Conservation (phyloP, 2,797 vertebrate species). For the Ficedula albicollis region DNA sequence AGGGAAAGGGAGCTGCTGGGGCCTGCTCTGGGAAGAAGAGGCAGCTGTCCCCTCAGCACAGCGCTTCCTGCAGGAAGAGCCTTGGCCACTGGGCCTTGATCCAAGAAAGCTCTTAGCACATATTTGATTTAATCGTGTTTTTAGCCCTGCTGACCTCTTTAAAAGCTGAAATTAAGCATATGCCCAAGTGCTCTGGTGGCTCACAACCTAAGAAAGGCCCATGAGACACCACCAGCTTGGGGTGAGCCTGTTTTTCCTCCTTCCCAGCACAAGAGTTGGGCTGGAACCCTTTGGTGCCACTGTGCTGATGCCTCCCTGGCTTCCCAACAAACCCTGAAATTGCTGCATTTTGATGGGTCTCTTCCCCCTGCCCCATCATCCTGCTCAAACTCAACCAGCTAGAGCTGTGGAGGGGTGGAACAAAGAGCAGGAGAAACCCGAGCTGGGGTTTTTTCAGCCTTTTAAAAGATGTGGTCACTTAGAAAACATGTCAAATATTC, state of each 20-base stretch:
- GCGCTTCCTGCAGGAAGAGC: neutral
- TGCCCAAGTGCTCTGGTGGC: neutral
- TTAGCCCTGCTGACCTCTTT: neutral
- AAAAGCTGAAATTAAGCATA: neutral
- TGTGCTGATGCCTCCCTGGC: neutral
- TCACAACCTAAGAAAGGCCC: neutral
- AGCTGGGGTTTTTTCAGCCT: neutral
- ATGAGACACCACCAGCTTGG: neutral
- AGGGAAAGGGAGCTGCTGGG: neutral
- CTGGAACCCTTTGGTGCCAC: neutral
- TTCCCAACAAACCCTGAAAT: neutral
- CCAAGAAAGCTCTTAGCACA: conserved; percentile 51
- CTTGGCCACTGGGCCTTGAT: neutral
- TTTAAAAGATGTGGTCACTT: neutral
- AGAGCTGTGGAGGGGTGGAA: neutral
- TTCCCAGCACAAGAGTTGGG: neutral
- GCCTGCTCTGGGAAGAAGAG: neutral
- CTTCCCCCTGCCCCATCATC: neutral
- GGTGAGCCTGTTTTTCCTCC: neutral
- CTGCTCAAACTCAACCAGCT: neutral
- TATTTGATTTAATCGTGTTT: neutral
- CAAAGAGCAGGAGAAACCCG: neutral
- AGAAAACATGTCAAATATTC: neutral
- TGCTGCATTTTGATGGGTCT: neutral
- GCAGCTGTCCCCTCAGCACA: neutral